phyloP scores from a whole-genome alignment of 2,888 invertebrate genomes.

The Eupeodes latifasciatus region DNA sequence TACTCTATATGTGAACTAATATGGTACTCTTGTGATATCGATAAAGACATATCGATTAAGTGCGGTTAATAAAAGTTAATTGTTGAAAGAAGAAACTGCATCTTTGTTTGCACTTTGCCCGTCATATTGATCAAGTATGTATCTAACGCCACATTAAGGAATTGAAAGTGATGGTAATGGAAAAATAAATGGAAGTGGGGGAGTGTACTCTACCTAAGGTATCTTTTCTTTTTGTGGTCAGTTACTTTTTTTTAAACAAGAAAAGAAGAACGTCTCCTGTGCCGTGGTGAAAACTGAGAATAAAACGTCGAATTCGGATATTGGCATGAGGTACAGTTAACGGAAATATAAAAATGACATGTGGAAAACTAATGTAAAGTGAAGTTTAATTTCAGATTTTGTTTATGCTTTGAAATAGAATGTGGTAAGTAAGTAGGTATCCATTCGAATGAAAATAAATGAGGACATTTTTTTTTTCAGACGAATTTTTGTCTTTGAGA shows the following conservation, averaged over 20 bases:
- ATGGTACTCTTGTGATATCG: background rate
- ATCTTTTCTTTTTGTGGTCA: slow-evolving; percentile 43
- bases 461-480: too few species aligned
- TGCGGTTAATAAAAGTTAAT: background rate
- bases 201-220: slow-evolving; percentile 1
- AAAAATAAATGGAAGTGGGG: slow-evolving; percentile 24
- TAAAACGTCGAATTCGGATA: background rate
- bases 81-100: slow-evolving; percentile 24
- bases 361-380: too few species aligned
- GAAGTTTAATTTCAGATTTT: too few species aligned
- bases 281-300: slow-evolving; percentile 17
- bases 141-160: slow-evolving; percentile 40
- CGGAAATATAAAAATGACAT: background rate
- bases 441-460: too few species aligned
- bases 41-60: background rate
- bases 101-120: slow-evolving; percentile 32
- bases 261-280: slow-evolving; percentile 23
- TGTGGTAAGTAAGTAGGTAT: too few species aligned
- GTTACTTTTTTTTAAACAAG: slow-evolving; percentile 17
- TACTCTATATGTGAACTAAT: background rate
- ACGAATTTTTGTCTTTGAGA: too few species aligned
- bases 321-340: slow-evolving; percentile 6
- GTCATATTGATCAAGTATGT: slow-evolving; percentile 42
- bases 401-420: too few species aligned
- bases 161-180: slow-evolving; percentile 29